A percentile compares a stretch with the other conserved stretches of the same genome.
These are phyloP conservation scores for Eupithecia exiguata DNA, from an alignment of 2,888 invertebrate species.

Conservation along the genomic window DNA sequence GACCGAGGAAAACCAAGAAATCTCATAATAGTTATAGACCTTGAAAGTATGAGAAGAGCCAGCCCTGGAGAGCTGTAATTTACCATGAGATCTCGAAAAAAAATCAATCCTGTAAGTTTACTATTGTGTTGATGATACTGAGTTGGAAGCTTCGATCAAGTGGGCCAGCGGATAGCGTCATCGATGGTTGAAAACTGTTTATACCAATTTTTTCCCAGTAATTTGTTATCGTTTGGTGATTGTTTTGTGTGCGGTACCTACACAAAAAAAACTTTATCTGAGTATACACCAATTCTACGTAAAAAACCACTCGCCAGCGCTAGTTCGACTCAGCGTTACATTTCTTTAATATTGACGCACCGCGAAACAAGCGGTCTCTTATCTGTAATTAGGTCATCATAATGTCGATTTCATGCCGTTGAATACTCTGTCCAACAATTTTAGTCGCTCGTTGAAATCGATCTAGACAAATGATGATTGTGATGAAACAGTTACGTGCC, in stretches of 20 bases:
- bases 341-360: not conserved
- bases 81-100: slow-evolving; percentile 71
- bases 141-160: not conserved
- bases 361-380: not conserved
- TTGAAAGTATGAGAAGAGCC: slow-evolving; percentile 67
- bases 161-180: too few species aligned
- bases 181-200: not conserved
- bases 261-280: too few species aligned
- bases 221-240: not conserved
- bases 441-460: not conserved
- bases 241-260: too few species aligned
- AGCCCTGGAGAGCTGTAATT: slow-evolving; percentile 73
- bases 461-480: slow-evolving; percentile 6
- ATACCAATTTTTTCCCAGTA: not conserved
- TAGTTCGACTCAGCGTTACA: not conserved
- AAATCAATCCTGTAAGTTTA: too few species aligned
- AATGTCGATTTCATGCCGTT: not conserved
- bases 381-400: not conserved
- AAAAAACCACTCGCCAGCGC: too few species aligned
- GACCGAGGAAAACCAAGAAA: slow-evolving; percentile 59
- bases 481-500: slow-evolving; percentile 15
- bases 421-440: not conserved
- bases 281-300: too few species aligned
- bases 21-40: slow-evolving; percentile 70
- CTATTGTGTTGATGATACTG: not conserved